These are phyloP conservation scores for Thripadectes ignobilis DNA, from an alignment of 2,797 vertebrate species.

Conservation along the genomic window DNA sequence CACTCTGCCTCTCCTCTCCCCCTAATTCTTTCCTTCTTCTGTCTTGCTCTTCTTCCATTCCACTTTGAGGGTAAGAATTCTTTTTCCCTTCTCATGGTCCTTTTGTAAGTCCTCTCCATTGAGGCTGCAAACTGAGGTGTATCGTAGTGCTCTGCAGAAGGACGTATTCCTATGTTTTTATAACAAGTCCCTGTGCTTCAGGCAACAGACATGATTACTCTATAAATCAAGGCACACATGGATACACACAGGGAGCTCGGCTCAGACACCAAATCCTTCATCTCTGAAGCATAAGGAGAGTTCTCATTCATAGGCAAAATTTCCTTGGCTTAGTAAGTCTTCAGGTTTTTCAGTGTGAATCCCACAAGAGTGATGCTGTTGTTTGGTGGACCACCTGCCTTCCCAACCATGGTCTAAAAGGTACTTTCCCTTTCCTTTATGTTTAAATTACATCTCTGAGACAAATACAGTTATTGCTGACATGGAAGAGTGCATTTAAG, in stretches of 20 bases:
- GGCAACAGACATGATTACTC: not conserved
- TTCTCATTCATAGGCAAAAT: not conserved
- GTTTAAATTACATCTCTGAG: not conserved
- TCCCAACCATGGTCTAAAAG: not conserved
- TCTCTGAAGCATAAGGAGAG: not conserved
- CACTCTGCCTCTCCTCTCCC: not conserved
- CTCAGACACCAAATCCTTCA: not conserved
- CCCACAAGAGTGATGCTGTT: not conserved
- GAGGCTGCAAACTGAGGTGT: not conserved
- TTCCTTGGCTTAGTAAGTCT: not conserved
- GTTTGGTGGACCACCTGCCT: not conserved
- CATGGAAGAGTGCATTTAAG: not conserved
- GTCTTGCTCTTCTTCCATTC: not conserved
- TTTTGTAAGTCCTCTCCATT: not conserved
- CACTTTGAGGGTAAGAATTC: not conserved
- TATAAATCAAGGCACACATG: slow-evolving; percentile 1
- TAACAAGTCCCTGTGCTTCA: slow-evolving; percentile 3
- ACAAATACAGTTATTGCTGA: not conserved
- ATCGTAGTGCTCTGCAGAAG: not conserved
- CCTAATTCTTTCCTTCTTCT: not conserved
- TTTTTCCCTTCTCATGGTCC: not conserved
- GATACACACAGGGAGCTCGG: not conserved
- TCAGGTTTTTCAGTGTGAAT: not conserved
- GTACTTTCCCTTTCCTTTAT: not conserved
- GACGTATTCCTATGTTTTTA: not conserved